These are phyloP conservation scores for Lamellibrachia satsuma DNA, from an alignment of 2,888 invertebrate species.

Conservation along the genomic window DNA sequence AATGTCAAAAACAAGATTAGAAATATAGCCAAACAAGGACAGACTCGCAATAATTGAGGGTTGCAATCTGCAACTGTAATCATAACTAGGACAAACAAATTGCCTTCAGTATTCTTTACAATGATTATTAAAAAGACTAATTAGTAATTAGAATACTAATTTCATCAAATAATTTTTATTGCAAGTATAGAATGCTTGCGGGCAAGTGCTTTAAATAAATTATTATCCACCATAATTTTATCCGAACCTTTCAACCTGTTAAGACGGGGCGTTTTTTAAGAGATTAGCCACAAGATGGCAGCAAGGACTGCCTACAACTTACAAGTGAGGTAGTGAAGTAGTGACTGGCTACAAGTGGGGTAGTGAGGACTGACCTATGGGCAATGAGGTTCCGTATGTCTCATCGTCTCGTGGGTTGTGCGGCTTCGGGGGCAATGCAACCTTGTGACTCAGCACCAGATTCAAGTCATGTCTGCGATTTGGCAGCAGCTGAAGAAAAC, in stretches of 20 bases:
- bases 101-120: background rate
- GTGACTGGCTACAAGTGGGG: background rate
- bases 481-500: background rate
- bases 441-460: constrained; percentile 13
- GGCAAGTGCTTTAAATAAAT: background rate
- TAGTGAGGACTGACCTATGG: background rate
- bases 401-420: background rate
- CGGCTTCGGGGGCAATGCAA: background rate
- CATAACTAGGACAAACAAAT: background rate
- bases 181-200: background rate
- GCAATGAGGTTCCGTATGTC: background rate
- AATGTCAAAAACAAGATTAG: background rate
- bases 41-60: background rate
- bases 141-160: background rate
- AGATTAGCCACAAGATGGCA: background rate
- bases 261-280: background rate
- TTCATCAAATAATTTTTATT: background rate
- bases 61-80: too few species aligned
- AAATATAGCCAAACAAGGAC: background rate
- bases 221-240: background rate
- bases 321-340: too few species aligned
- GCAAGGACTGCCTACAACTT: background rate
- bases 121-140: background rate
- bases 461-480: constrained; percentile 17
- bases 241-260: background rate